Evolutionary conservation across 2,113 vertebrate species (phyloP).

Genomic region (Penelope pileata): DNA sequence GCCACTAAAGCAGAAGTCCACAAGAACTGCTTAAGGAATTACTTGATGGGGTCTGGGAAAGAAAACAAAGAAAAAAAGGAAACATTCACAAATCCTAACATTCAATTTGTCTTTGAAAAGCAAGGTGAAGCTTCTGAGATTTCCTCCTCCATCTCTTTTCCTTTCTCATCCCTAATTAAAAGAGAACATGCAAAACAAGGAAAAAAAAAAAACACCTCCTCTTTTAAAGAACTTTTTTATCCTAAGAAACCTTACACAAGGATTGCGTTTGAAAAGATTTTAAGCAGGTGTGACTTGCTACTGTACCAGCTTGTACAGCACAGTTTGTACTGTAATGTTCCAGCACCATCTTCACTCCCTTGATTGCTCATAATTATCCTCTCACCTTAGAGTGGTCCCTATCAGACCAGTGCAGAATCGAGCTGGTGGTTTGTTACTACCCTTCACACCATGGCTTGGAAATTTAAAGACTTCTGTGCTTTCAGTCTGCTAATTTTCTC

Average conservation of each 20-base stretch:
- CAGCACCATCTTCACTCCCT: not conserved
- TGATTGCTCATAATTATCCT: not conserved
- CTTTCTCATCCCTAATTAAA: not conserved
- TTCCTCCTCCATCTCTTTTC: not conserved
- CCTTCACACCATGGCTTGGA: not conserved
- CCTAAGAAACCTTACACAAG: not conserved
- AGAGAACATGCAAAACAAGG: not conserved
- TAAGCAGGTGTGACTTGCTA: not conserved
- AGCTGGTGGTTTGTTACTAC: not conserved
- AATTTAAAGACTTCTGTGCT: not conserved
- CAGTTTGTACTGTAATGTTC: not conserved
- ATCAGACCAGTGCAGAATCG: not conserved
- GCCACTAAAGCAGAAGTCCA: not conserved
- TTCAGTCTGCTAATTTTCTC: slow-evolving; percentile 25
- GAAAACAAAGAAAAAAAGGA: not conserved
- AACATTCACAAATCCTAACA: not conserved
- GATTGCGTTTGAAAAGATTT: not conserved
- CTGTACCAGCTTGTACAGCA: not conserved
- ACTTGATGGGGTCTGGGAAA: not conserved
- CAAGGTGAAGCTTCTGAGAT: not conserved
- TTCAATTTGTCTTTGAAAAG: not conserved
- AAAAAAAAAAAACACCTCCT: not conserved
- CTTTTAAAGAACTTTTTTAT: not conserved
- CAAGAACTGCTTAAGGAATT: not conserved
- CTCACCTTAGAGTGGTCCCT: not conserved